Evolutionary conservation across 2,113 vertebrate species (phyloP).

Genomic region (Rhodinocichla rosea): DNA sequence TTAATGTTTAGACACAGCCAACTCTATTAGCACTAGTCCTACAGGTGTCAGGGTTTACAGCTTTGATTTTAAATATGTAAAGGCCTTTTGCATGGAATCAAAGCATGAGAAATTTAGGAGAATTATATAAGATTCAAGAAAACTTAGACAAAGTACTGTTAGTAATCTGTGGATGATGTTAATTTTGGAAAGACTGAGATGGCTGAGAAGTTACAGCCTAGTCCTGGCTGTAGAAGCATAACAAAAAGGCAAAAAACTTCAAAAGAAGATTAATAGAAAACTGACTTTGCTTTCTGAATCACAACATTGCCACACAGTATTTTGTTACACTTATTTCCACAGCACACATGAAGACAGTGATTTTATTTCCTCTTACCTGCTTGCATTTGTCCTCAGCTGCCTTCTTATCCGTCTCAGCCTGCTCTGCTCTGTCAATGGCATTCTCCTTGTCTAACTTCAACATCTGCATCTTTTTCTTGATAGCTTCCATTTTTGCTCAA

Average conservation of each 20-base stretch:
- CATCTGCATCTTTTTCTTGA: conserved; percentile 99
- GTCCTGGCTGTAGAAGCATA: neutral
- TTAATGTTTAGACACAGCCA: neutral
- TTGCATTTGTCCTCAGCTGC: conserved; percentile 89
- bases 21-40: neutral
- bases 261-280: neutral
- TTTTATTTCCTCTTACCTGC: conserved; percentile 76
- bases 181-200: neutral
- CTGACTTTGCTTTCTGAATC: neutral
- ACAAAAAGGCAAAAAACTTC: neutral
- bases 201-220: neutral
- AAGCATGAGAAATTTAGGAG: neutral
- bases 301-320: neutral
- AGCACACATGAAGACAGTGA: neutral
- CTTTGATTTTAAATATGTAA: neutral
- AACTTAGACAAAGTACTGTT: neutral
- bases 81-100: neutral
- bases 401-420: conserved; percentile 90
- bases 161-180: neutral
- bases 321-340: neutral
- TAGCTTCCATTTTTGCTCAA: conserved; percentile 87
- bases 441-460: conserved; percentile 96
- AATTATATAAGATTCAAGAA: neutral
- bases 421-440: conserved; percentile 90
- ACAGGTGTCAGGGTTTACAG: neutral